A percentile compares a stretch with the other conserved stretches of the same genome.
phyloP scores from a whole-genome alignment of 2,797 vertebrate species.

The Silurus aristotelis region DNA sequence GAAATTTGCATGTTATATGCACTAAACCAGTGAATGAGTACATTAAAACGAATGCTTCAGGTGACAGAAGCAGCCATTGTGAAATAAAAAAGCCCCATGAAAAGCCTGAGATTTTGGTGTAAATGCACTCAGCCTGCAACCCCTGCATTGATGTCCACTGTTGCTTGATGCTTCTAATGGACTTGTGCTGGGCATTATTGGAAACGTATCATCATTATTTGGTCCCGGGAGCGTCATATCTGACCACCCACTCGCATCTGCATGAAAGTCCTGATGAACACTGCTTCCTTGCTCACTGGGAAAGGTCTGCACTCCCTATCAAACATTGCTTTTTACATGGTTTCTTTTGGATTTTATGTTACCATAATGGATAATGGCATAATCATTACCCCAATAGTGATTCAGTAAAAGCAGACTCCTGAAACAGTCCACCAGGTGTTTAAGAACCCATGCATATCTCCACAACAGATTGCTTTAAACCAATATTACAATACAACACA shows the following conservation, averaged over 20 bases:
- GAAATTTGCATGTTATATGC: not conserved
- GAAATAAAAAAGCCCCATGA: not conserved
- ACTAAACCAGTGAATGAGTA: not conserved
- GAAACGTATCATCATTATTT: not conserved
- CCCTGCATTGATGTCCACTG: not conserved
- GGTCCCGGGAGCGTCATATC: not conserved
- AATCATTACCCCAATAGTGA: not conserved
- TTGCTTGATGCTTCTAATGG: not conserved
- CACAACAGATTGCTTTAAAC: not conserved
- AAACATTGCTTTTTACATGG: not conserved
- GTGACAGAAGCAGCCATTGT: not conserved
- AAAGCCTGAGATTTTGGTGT: not conserved
- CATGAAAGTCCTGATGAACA: not conserved
- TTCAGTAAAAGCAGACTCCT: not conserved
- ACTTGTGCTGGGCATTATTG: not conserved
- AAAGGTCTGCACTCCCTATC: not conserved
- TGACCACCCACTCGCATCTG: not conserved
- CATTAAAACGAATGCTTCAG: constrained; percentile 6
- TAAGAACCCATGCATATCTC: too few species aligned
- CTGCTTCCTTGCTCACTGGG: not conserved
- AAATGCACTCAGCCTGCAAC: not conserved
- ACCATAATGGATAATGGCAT: not conserved
- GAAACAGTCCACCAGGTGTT: too few species aligned
- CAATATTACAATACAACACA: not conserved
- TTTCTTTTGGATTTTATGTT: not conserved